Conservation (phyloP, 2,888 invertebrate genomes). For the Dione juno region DNA sequence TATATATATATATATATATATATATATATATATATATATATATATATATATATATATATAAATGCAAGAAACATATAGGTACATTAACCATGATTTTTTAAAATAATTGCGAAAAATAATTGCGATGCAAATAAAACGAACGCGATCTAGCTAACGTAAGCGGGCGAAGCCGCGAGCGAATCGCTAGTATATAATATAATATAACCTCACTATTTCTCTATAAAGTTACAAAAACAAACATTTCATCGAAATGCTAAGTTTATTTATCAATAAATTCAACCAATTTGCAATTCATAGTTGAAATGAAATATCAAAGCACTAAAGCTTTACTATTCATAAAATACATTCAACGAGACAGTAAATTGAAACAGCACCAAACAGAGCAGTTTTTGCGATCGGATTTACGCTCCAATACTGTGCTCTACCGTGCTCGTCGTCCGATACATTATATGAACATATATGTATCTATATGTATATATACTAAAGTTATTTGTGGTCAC, state of each 20-base stretch:
- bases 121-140: too few species aligned
- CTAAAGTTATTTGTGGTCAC: neutral
- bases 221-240: neutral
- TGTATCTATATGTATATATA: neutral
- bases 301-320: slow-evolving; percentile 19
- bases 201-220: too few species aligned
- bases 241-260: slow-evolving; percentile 1
- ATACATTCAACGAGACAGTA: slow-evolving; percentile 24
- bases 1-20: too few species aligned
- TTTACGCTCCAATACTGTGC: slow-evolving; percentile 23
- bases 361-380: slow-evolving; percentile 28
- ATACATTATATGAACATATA: neutral
- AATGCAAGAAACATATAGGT: too few species aligned
- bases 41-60: too few species aligned
- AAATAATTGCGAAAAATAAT: neutral
- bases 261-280: slow-evolving; percentile 11
- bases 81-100: too few species aligned
- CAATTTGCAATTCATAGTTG: slow-evolving; percentile 2
- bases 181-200: too few species aligned
- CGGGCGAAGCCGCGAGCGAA: too few species aligned
- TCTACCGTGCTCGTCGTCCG: slow-evolving; percentile 16
- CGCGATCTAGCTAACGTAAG: too few species aligned
- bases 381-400: slow-evolving; percentile 27
- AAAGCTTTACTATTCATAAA: slow-evolving; percentile 17
- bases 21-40: too few species aligned